These are phyloP conservation scores for Smittia aterrima DNA, from an alignment of 2,888 invertebrate species.

Conservation along the genomic window DNA sequence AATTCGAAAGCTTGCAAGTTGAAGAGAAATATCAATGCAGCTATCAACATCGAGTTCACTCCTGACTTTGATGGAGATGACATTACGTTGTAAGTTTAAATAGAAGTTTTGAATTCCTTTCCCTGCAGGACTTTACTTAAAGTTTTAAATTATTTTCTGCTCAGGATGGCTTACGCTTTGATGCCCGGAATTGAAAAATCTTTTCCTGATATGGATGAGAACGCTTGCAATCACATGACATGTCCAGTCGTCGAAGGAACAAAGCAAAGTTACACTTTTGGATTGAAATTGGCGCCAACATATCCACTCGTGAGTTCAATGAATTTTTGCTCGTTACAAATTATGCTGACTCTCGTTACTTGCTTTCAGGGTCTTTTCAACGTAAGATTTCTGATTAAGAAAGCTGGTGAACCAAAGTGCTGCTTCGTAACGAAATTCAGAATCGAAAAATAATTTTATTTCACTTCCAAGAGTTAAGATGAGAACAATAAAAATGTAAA, in stretches of 20 bases:
- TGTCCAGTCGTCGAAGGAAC: slow-evolving; percentile 52
- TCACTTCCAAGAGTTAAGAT: not conserved
- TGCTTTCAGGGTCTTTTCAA: not conserved
- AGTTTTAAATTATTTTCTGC: too few species aligned
- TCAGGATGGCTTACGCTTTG: slow-evolving; percentile 57
- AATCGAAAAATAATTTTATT: slow-evolving; percentile 10
- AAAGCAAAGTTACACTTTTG: slow-evolving; percentile 50
- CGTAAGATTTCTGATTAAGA: not conserved
- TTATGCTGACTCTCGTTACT: not conserved
- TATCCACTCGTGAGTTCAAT: slow-evolving; percentile 53
- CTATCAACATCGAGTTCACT: slow-evolving; percentile 51
- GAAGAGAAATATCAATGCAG: slow-evolving; percentile 54
- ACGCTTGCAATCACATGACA: slow-evolving; percentile 53
- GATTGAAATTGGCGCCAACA: slow-evolving; percentile 51
- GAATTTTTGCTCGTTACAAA: slow-evolving; percentile 27
- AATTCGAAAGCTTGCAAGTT: slow-evolving; percentile 55
- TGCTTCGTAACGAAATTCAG: slow-evolving; percentile 20
- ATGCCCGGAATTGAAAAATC: slow-evolving; percentile 52
- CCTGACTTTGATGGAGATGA: slow-evolving; percentile 55
- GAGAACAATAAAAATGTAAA: not conserved
- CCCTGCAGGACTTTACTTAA: too few species aligned
- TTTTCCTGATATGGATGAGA: slow-evolving; percentile 54
- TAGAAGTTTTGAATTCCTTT: too few species aligned
- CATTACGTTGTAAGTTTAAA: slow-evolving; percentile 53
- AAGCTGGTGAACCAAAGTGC: slow-evolving; percentile 16